Evolutionary conservation across 2,113 vertebrate genomes (phyloP).

Genomic region (Taurulus bubalis): DNA sequence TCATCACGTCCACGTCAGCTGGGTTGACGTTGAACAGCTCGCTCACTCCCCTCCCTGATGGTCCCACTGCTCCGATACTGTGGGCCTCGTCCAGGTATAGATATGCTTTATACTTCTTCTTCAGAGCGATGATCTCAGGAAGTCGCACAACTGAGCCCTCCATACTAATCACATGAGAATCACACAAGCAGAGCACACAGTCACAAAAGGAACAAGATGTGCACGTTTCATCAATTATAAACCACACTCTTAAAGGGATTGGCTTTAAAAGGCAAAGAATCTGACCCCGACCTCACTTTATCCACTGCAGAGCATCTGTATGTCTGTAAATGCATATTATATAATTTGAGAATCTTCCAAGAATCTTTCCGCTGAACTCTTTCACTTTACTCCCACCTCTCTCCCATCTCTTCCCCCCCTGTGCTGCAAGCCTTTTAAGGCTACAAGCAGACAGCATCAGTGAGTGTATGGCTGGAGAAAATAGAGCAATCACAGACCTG

Average conservation of each 20-base stretch:
- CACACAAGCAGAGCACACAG: constrained; percentile 28
- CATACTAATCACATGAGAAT: constrained; percentile 84
- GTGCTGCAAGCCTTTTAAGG: constrained; percentile 67
- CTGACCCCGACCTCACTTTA: constrained; percentile 13
- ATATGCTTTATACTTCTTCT: constrained; percentile 96
- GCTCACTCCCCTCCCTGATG: constrained; percentile 87
- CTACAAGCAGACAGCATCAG: constrained; percentile 52
- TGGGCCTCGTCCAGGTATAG: constrained; percentile 96
- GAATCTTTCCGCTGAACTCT: constrained; percentile 46
- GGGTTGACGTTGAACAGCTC: constrained; percentile 89
- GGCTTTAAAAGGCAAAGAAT: constrained; percentile 10
- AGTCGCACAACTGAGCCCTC: constrained; percentile 92
- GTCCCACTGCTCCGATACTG: constrained; percentile 91
- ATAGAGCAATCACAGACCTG: constrained; percentile 62
- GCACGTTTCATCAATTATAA: constrained; percentile 26
- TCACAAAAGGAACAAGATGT: not conserved
- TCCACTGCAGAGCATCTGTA: constrained; percentile 22
- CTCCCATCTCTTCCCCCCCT: constrained; percentile 40
- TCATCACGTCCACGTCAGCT: constrained; percentile 88
- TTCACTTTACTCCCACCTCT: constrained; percentile 48
- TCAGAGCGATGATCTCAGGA: constrained; percentile 90
- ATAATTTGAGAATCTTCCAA: constrained; percentile 50
- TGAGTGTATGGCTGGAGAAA: constrained; percentile 35
- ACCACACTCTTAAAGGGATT: constrained; percentile 19
- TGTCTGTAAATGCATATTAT: constrained; percentile 36